phyloP scores from a whole-genome alignment of 2,797 vertebrate genomes.

The Sebastes goodei region DNA sequence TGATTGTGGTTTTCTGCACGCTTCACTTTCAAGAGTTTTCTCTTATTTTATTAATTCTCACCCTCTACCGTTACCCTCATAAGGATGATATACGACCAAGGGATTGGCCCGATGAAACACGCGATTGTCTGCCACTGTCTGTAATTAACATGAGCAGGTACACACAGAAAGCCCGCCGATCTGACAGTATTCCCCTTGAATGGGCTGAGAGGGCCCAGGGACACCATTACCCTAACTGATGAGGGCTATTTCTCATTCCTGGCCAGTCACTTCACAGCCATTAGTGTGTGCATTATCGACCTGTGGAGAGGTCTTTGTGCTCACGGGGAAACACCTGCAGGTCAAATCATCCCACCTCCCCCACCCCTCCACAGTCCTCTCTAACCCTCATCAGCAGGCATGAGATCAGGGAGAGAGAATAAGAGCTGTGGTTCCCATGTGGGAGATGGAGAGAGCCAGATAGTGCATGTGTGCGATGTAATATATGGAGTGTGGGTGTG shows the following conservation, averaged over 20 bases:
- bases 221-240: constrained; percentile 86
- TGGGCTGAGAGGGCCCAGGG: constrained; percentile 78
- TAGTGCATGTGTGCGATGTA: constrained; percentile 30
- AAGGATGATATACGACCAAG: constrained; percentile 70
- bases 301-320: constrained; percentile 77
- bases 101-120: constrained; percentile 66
- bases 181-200: constrained; percentile 79
- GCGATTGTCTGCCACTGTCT: constrained; percentile 68
- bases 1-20: constrained; percentile 20
- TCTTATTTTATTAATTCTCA: constrained; percentile 58
- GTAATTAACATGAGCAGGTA: constrained; percentile 83
- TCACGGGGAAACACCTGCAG: constrained; percentile 80
- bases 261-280: constrained; percentile 80
- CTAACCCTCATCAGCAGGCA: constrained; percentile 78
- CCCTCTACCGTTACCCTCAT: constrained; percentile 40
- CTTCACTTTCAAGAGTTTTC: constrained; percentile 37
- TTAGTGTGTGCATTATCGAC: constrained; percentile 84
- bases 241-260: constrained; percentile 83
- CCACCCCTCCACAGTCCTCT: constrained; percentile 48
- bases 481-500: constrained; percentile 40
- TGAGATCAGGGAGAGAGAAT: constrained; percentile 61
- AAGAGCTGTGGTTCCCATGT: constrained; percentile 45
- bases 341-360: constrained; percentile 73
- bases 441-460: constrained; percentile 34
- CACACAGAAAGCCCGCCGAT: constrained; percentile 68